Percentiles rank a stretch among this genome's conserved stretches.
Conservation (phyloP, 2,888 invertebrate species). For the Agrochola lota region DNA sequence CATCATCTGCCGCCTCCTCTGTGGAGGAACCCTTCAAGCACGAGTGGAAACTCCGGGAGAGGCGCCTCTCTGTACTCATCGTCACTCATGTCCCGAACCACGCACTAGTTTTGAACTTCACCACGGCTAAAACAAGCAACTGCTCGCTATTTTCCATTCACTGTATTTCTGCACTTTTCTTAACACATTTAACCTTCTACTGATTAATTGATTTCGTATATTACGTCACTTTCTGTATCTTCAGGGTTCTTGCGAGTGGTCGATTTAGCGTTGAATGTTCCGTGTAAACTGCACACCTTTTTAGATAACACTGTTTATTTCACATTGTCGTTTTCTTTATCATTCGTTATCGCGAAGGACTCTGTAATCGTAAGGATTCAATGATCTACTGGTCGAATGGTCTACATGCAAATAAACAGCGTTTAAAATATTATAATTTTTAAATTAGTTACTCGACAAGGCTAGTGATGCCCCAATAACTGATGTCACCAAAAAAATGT, state of each 20-base stretch:
- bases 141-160: conserved; percentile 60
- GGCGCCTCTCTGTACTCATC: conserved; percentile 90
- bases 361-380: conserved; percentile 77
- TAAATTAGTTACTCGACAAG: background rate
- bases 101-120: conserved; percentile 68
- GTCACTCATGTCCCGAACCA: conserved; percentile 84
- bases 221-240: conserved; percentile 57
- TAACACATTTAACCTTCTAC: conserved; percentile 48
- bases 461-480: background rate
- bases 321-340: conserved; percentile 74
- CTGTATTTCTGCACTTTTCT: conserved; percentile 59
- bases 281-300: conserved; percentile 73
- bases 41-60: conserved; percentile 93
- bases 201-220: conserved; percentile 44
- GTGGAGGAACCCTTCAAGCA: conserved; percentile 92
- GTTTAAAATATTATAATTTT: conserved; percentile 17
- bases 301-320: conserved; percentile 77
- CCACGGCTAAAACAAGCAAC: conserved; percentile 64
- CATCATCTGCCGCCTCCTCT: conserved; percentile 88
- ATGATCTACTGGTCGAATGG: conserved; percentile 74
- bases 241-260: conserved; percentile 53
- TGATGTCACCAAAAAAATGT: background rate
- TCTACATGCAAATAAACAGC: conserved; percentile 76
- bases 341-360: conserved; percentile 78
- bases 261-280: conserved; percentile 54